Conservation (phyloP, 2,797 vertebrate genomes). For the Acanthiza pusilla region DNA sequence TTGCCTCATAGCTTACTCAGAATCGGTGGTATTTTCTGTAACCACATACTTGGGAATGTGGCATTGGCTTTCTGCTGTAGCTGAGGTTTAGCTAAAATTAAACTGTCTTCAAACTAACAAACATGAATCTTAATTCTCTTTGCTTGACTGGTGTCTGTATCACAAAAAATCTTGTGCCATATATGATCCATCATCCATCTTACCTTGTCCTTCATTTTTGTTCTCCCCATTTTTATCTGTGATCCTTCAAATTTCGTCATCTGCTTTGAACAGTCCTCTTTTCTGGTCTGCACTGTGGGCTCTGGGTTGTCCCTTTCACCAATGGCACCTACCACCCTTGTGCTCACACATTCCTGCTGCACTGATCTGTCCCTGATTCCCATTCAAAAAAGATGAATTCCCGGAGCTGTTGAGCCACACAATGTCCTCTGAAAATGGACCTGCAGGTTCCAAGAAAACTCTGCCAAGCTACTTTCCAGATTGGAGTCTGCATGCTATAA, state of each 20-base stretch:
- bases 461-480: background rate
- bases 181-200: background rate
- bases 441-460: background rate
- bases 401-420: background rate
- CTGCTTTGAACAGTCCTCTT: background rate
- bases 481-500: background rate
- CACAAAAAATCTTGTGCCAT: background rate
- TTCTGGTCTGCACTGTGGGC: background rate
- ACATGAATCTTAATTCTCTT: background rate
- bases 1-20: background rate
- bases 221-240: background rate
- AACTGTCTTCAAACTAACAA: background rate
- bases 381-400: background rate
- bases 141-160: background rate
- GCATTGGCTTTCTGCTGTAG: background rate
- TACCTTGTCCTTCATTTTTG: background rate
- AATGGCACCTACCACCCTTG: fast-evolving
- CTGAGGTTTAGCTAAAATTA: conserved; percentile 14
- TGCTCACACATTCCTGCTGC: background rate
- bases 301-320: background rate
- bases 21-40: conserved; percentile 18
- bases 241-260: background rate
- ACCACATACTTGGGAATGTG: background rate
- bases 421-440: background rate
- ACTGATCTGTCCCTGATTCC: fast-evolving